These are phyloP conservation scores for Leucophenga montana DNA, from an alignment of 2,888 invertebrate species.

Conservation along the genomic window DNA sequence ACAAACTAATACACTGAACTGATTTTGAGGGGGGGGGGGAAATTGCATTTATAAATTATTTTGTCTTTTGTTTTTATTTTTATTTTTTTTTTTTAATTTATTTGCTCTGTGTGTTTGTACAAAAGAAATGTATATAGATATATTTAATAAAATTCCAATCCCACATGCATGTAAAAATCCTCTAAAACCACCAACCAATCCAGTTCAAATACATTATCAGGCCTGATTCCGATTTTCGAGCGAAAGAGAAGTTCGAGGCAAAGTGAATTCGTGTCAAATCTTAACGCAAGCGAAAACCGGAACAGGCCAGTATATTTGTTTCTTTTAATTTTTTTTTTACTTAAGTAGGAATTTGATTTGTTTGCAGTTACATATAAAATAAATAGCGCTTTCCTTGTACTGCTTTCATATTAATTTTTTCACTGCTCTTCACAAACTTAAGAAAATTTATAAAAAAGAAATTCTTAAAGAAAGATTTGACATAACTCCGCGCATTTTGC, in stretches of 20 bases:
- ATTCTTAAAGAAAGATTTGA: too few species aligned
- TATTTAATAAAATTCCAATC: neutral
- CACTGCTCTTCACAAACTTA: constrained; percentile 40
- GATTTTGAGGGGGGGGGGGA: neutral
- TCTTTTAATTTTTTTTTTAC: neutral
- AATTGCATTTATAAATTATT: neutral
- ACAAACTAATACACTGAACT: neutral
- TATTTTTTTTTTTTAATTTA: neutral
- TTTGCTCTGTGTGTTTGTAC: neutral
- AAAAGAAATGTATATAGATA: neutral
- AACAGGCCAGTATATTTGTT: too few species aligned
- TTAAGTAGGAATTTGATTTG: constrained; percentile 1
- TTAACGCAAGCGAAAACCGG: too few species aligned
- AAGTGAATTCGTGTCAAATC: too few species aligned
- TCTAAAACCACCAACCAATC: neutral
- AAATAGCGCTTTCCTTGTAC: constrained; percentile 3
- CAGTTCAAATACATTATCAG: too few species aligned
- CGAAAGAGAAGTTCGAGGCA: too few species aligned
- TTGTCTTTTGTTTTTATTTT: neutral
- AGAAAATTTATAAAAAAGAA: neutral
- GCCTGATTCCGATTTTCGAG: too few species aligned
- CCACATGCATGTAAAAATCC: neutral
- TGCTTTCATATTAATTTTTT: constrained; percentile 37
- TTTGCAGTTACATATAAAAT: constrained; percentile 1
- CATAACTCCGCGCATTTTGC: neutral